Conservation (phyloP, 2,888 invertebrate species). For the Diadromus collaris region DNA sequence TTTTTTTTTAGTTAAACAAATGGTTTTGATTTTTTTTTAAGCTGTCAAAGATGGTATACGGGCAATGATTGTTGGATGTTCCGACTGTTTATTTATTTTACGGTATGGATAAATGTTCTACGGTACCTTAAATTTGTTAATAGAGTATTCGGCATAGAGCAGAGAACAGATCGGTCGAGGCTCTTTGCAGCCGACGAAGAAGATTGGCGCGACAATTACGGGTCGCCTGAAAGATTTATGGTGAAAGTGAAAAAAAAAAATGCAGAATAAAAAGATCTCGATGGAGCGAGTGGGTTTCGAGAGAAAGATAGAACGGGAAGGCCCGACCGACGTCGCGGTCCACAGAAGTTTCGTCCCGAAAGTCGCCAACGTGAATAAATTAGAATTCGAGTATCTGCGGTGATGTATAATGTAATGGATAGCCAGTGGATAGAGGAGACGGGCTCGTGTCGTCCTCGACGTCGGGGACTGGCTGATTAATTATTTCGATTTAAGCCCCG, state of each 20-base stretch:
- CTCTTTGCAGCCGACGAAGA: conserved; percentile 39
- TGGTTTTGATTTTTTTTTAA: background rate
- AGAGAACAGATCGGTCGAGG: background rate
- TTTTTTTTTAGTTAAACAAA: too few species aligned
- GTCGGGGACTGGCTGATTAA: conserved; percentile 74
- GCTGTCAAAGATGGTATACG: background rate
- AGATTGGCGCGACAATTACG: conserved; percentile 72
- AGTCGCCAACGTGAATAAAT: conserved; percentile 77
- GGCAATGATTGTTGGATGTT: background rate
- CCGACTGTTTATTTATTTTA: background rate
- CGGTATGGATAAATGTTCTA: background rate
- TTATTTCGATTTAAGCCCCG: conserved; percentile 77
- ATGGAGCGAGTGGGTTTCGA: conserved; percentile 5
- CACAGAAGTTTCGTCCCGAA: conserved; percentile 56
- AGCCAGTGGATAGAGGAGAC: conserved; percentile 62
- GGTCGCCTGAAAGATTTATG: conserved; percentile 73
- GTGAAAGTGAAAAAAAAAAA: conserved; percentile 58
- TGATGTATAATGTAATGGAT: conserved; percentile 79
- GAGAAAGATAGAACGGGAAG: background rate
- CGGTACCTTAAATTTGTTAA: background rate
- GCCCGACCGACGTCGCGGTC: conserved; percentile 28
- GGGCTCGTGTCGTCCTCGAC: conserved; percentile 53
- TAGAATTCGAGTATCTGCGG: conserved; percentile 78
- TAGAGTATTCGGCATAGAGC: background rate
- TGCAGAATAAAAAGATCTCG: conserved; percentile 32